Conservation (phyloP, 2,888 invertebrate genomes). For the Callosobruchus maculatus region DNA sequence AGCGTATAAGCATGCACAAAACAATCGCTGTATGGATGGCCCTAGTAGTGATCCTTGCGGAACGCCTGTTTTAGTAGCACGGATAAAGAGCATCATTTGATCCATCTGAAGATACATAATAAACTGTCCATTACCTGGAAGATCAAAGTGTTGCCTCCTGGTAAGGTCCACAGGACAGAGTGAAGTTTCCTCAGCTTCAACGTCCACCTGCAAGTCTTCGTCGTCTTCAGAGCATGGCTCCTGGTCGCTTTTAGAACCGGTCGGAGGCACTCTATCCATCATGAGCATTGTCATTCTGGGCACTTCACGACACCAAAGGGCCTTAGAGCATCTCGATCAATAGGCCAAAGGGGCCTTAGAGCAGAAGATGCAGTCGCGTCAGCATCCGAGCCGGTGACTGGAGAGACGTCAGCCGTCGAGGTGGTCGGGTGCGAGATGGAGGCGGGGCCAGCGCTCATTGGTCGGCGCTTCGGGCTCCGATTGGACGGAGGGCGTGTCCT, state of each 20-base stretch:
- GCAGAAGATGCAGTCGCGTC: background rate
- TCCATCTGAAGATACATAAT: no score
- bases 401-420: background rate
- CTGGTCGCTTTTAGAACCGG: slow-evolving; percentile 39
- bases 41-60: no score
- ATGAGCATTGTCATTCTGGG: slow-evolving; percentile 52
- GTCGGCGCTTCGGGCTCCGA: background rate
- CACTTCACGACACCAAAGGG: background rate
- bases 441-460: background rate
- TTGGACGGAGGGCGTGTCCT: background rate
- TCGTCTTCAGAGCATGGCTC: slow-evolving; percentile 45
- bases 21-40: no score
- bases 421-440: background rate
- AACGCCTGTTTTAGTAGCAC: no score
- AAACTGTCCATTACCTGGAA: background rate
- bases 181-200: slow-evolving; percentile 44
- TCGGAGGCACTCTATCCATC: slow-evolving; percentile 45
- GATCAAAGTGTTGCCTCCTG: slow-evolving; percentile 36
- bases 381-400: background rate
- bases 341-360: background rate
- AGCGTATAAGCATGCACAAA: no score
- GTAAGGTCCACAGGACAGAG: slow-evolving; percentile 49
- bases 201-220: slow-evolving; percentile 43
- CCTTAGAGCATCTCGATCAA: no score
- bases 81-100: no score